These are phyloP conservation scores for Aplocera efformata DNA, from an alignment of 2,888 invertebrate species.

Conservation along the genomic window DNA sequence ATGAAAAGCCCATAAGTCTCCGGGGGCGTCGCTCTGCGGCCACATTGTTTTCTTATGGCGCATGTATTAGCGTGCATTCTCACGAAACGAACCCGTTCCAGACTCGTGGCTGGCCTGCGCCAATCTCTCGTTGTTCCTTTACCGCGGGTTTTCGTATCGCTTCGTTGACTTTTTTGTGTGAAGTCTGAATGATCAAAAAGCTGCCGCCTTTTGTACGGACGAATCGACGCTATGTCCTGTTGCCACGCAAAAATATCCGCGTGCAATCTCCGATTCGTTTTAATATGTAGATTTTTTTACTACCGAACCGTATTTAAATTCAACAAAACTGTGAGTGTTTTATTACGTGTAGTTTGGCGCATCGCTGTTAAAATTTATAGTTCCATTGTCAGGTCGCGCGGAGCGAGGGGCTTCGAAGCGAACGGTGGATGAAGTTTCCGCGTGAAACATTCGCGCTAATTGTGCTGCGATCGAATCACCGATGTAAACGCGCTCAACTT, in stretches of 20 bases:
- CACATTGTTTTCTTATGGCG: constrained; percentile 56
- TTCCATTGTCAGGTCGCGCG: constrained; percentile 37
- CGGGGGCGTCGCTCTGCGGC: constrained; percentile 40
- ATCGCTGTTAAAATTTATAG: constrained; percentile 42
- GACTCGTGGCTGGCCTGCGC: constrained; percentile 40
- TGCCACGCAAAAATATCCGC: constrained; percentile 32
- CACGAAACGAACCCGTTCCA: constrained; percentile 61
- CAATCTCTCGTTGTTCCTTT: constrained; percentile 60
- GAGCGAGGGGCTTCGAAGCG: constrained; percentile 20
- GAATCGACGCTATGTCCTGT: constrained; percentile 40
- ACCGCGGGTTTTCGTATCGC: constrained; percentile 59
- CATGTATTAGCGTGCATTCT: constrained; percentile 65
- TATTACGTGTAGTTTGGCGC: constrained; percentile 36
- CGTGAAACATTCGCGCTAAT: constrained; percentile 37
- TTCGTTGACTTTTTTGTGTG: constrained; percentile 56
- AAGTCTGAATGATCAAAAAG: constrained; percentile 55
- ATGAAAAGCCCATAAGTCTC: constrained; percentile 48
- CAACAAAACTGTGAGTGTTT: constrained; percentile 33
- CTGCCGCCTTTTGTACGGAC: constrained; percentile 50
- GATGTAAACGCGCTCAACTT: constrained; percentile 31
- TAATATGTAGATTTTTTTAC: constrained; percentile 23
- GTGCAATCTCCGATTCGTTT: constrained; percentile 28
- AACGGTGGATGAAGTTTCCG: constrained; percentile 27
- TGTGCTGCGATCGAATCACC: constrained; percentile 36
- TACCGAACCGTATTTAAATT: constrained; percentile 30